Base-by-base conservation (phyloP, 2,888 invertebrate species). In the Ectemnius lituratus region DNA sequence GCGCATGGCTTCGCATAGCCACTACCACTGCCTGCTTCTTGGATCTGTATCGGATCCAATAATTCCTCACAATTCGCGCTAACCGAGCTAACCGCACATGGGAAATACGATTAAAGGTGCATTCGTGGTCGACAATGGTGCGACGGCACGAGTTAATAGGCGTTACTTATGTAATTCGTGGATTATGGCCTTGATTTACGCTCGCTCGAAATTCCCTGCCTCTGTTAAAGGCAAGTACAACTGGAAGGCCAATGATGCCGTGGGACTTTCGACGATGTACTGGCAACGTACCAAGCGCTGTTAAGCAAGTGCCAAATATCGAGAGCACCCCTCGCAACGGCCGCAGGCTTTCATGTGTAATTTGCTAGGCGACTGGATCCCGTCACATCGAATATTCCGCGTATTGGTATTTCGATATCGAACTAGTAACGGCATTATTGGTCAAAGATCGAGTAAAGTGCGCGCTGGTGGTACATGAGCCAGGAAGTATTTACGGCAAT, bases 301-400 rank as follows among this genome's bases (percentile, higher is more conserved):
- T 13, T 61, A 47, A 72, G 70, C 72, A 76, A 74, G 60, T 79
- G 79, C 74, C 79, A 74, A 77, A 74, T 68, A 64, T 64, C 57
- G 69, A 58, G 63, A 45, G 56, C 60, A 58, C 70, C 66, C 58
- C 37, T 52, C 16, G 49, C 3, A 49, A 27, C 49, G 37, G 28
- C 11, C 37, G 37, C 37, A 37, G 37, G 37, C 37, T 52, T 5
- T 14, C 27, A 3, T 58, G 57, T 58, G 57, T 70, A 79, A 81
- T 79, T 72, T 68, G 68, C 76, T 67, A 18, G 47, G 28, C 8
- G 49, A 63, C 65, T 45, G 57, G 57, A 67, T 20, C 63, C 27
- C 14, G 16, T 27, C 8, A 14, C 46, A 1, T 16, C 14, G 2
- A 27, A 27, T 52, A 70, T 70, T 56, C 56, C 72, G n/a, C 20